Evolutionary conservation across 2,797 vertebrate species (phyloP).

Genomic region (Micromesistius poutassou): DNA sequence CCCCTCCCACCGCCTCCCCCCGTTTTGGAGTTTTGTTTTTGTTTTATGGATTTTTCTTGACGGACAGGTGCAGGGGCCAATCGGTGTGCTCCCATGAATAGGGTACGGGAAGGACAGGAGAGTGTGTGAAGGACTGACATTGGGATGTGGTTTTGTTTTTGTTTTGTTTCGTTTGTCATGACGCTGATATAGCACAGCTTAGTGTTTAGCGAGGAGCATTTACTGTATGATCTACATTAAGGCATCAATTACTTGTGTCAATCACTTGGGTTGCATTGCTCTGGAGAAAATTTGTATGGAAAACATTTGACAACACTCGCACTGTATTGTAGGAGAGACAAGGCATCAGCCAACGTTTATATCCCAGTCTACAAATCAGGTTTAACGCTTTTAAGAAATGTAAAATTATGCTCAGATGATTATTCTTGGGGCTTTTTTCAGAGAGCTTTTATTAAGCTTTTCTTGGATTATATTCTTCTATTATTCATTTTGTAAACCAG

Average conservation of each 20-base stretch:
- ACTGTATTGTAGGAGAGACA: too few relatives aligned
- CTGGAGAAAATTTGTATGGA: too few relatives aligned
- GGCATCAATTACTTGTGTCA: background rate
- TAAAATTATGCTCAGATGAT: background rate
- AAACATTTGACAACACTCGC: too few relatives aligned
- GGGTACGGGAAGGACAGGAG: background rate
- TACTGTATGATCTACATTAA: background rate
- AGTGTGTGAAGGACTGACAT: background rate
- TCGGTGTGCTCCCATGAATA: conserved; percentile 14
- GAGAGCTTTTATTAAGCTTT: background rate
- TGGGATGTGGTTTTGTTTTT: background rate
- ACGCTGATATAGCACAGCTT: background rate
- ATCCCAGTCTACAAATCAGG: background rate
- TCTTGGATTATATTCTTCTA: background rate
- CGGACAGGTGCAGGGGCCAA: conserved; percentile 42
- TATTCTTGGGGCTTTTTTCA: background rate
- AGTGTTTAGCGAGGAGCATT: background rate
- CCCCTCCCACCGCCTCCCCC: background rate
- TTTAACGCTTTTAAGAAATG: background rate
- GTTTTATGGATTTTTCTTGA: conserved; percentile 15
- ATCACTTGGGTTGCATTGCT: background rate
- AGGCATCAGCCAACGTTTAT: background rate
- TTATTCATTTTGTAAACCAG: background rate
- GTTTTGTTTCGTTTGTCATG: background rate
- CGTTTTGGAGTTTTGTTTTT: background rate